phyloP scores from a whole-genome alignment of 2,888 invertebrate species.

The Amiota minor region DNA sequence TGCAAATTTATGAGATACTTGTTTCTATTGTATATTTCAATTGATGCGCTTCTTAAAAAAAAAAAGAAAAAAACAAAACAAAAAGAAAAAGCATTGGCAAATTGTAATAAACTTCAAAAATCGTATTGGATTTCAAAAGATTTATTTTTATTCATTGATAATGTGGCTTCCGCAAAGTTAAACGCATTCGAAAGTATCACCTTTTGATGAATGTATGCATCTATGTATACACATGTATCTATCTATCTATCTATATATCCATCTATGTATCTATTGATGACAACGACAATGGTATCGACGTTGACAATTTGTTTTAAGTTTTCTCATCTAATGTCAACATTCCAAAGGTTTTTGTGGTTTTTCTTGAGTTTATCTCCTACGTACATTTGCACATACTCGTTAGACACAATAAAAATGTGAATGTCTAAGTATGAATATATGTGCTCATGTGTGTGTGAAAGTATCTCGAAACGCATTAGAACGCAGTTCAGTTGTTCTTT shows the following conservation, averaged over 20 bases:
- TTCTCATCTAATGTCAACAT: constrained; percentile 18
- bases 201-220: background rate
- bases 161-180: constrained; percentile 52
- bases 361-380: background rate
- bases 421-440: background rate
- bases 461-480: constrained; percentile 39
- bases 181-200: constrained; percentile 5
- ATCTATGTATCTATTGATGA: too few species aligned
- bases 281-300: background rate
- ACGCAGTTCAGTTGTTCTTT: constrained; percentile 32
- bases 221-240: too few species aligned
- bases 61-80: too few species aligned
- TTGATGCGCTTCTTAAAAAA: too few species aligned
- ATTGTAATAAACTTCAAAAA: constrained; percentile 36
- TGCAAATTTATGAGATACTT: too few species aligned
- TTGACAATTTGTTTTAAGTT: background rate
- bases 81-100: background rate
- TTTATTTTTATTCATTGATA: constrained; percentile 38
- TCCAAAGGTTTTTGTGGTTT: constrained; percentile 27
- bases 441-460: constrained; percentile 28
- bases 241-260: too few species aligned
- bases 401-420: background rate
- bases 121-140: constrained; percentile 39
- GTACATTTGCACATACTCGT: constrained; percentile 49
- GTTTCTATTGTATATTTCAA: too few species aligned